Percentiles rank a stretch among this genome's conserved stretches.
phyloP scores from a whole-genome alignment of 2,113 vertebrate species.

The Albula goreensis region DNA sequence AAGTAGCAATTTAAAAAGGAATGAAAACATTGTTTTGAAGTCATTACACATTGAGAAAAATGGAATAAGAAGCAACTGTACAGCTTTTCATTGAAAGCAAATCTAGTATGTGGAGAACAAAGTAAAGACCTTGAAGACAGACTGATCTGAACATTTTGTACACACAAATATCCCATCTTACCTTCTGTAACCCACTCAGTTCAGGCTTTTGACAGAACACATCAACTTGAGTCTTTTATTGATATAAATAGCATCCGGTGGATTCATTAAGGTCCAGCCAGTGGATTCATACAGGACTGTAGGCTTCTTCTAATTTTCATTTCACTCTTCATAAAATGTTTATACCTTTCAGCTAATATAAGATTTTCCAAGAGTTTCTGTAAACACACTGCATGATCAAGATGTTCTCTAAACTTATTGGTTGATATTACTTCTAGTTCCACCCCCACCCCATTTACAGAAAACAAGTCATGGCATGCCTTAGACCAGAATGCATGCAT shows the following conservation, averaged over 20 bases:
- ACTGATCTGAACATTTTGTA: too few species aligned
- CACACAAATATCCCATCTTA: not conserved
- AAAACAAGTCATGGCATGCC: slow-evolving; percentile 11
- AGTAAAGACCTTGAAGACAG: too few species aligned
- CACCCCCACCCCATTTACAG: not conserved
- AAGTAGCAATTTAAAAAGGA: too few species aligned
- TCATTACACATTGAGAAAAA: too few species aligned
- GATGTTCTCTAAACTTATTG: not conserved
- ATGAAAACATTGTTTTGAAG: too few species aligned
- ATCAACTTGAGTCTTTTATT: not conserved
- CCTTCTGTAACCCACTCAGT: not conserved
- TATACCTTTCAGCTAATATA: not conserved
- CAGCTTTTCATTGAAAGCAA: too few species aligned
- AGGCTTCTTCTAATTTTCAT: not conserved
- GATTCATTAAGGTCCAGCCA: not conserved
- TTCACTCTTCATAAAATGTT: not conserved
- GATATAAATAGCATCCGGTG: not conserved
- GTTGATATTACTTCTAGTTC: not conserved
- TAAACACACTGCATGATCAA: not conserved
- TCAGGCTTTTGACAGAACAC: not conserved
- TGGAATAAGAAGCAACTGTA: too few species aligned
- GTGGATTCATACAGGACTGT: not conserved
- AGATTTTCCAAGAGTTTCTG: not conserved
- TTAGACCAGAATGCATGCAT: not conserved
- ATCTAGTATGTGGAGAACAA: too few species aligned